A percentile compares a stretch with the other conserved stretches of the same genome.
phyloP scores from a whole-genome alignment of 2,797 vertebrate genomes.

The Premnoplex brunnescens region DNA sequence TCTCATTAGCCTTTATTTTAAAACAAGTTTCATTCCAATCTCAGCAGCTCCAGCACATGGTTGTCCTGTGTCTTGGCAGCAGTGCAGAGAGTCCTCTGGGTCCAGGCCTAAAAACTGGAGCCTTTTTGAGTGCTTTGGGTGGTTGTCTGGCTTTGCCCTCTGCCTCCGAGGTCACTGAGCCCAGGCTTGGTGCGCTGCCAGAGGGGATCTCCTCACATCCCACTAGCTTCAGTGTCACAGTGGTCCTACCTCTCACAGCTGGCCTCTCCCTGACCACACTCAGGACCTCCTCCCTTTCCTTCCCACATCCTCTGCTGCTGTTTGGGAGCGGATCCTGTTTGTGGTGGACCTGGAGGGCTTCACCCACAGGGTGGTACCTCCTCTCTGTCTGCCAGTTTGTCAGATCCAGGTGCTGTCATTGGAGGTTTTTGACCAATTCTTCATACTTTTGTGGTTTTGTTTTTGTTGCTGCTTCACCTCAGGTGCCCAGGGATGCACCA shows the following conservation, averaged over 20 bases:
- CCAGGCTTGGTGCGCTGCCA: accelerated
- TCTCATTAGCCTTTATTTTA: not conserved
- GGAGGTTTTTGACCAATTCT: not conserved
- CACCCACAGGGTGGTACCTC: not conserved
- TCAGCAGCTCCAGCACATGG: not conserved
- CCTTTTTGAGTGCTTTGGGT: not conserved
- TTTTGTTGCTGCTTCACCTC: not conserved
- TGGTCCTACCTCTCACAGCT: not conserved
- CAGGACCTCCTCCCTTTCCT: slow-evolving; percentile 17
- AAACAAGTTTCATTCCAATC: not conserved
- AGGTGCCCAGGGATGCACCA: not conserved
- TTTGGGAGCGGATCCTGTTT: not conserved
- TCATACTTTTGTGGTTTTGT: not conserved
- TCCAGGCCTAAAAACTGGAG: not conserved
- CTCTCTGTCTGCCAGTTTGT: not conserved
- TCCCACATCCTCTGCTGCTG: not conserved
- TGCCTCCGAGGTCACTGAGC: not conserved
- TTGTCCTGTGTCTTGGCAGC: not conserved
- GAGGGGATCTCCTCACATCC: not conserved
- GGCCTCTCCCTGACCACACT: not conserved
- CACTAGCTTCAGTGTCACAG: accelerated
- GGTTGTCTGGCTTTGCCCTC: not conserved
- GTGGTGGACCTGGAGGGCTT: not conserved
- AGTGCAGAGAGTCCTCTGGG: not conserved
- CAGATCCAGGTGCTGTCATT: not conserved